Base-by-base conservation (phyloP, 2,113 vertebrate genomes). In the Acrocephalus arundinaceus region DNA sequence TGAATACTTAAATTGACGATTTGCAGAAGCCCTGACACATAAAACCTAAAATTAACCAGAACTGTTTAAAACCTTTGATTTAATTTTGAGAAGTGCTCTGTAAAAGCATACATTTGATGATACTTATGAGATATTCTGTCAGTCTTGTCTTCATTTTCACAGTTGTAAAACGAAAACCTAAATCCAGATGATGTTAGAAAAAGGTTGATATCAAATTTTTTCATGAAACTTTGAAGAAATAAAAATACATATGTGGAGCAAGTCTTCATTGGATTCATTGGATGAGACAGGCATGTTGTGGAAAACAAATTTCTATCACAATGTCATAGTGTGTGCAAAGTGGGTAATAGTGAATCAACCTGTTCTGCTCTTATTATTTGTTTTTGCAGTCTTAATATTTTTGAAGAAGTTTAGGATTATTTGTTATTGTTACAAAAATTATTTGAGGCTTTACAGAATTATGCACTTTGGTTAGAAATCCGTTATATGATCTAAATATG, bases 221-320 rank as follows among this genome's bases (percentile, higher is more conserved):
- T 49, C 12, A 7, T 49, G 54, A 80, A 90, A 62, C 31, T 58
- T 11, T 49, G 30, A 86, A 80, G 58, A 65, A 79, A 68, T 10
- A 62, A 20, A 72, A 62, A 65, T 5, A 37, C 0, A 0, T 41
- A 0, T 41, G 22, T 33, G 16, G 15, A 76, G 6, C 28, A 61
- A 65, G 6, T 41, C 10, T 46, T 78, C 18, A 46, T 17, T 75
- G 30, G 35, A 17, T 80, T 86, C 18, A 46, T 7, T 71, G 24
- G 21, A 41, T 46, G 51, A 75, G 35, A 33, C 21, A 49, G 13
- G 25, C 33, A 27, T 10, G 39, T 63, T 35, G 49, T 18, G 14
- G 28, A 66, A 66, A 91, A 51, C 6, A 43, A 24, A 25, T 45
- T 14, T 22, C 21, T 57, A 41, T 66, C 20, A 11, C 21, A 67